Base-by-base conservation (phyloP, 2,888 invertebrate genomes). In the Phania funesta region DNA sequence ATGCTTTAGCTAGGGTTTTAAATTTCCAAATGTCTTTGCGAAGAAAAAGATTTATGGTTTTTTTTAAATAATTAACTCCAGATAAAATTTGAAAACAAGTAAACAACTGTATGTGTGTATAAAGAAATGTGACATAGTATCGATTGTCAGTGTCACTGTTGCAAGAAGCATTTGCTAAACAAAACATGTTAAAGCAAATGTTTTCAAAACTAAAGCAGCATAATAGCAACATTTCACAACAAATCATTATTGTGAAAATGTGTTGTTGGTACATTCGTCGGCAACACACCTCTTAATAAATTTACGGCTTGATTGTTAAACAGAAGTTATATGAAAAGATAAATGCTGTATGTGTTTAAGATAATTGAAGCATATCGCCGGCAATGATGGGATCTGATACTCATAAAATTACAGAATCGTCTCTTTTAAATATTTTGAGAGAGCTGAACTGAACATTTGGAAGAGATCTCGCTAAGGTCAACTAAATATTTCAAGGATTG, bases 131-230 rank as follows among this genome's bases (percentile, higher is more conserved):
- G 78, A 73, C 76, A 54, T 24, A 65, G 65, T 58, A 67, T 76
- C 67, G 64, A 56, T 76, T 71, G 46, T 56, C 54, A 81, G 22
- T 77, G 73, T 74, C 73, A 44, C 18, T 52, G 65, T 71, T 62
- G 46, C 65, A 35, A 54, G 77, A 54, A 18, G 44, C 67, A 58
- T 50, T 73, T 71, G 58, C 68, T 44, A 62, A 73, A 74, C 76
- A 77, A 77, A 81, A 81, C 73, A 77, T 81, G 73, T 77, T 68
- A 68, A 77, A 77, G 77, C 56, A 81, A 73, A 81, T 77, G 77
- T 73, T 81, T 81, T 77, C 35, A 56, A 81, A 77, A 74, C 56
- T 74, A 74, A 77, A 77, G 68, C 68, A 74, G 77, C 73, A 64
- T 29, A 64, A 71, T 68, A 29, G 54, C 35, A 60, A 32, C 4